Evolutionary conservation across 2,113 vertebrate species (phyloP).

Genomic region (Mormyrus lacerda): DNA sequence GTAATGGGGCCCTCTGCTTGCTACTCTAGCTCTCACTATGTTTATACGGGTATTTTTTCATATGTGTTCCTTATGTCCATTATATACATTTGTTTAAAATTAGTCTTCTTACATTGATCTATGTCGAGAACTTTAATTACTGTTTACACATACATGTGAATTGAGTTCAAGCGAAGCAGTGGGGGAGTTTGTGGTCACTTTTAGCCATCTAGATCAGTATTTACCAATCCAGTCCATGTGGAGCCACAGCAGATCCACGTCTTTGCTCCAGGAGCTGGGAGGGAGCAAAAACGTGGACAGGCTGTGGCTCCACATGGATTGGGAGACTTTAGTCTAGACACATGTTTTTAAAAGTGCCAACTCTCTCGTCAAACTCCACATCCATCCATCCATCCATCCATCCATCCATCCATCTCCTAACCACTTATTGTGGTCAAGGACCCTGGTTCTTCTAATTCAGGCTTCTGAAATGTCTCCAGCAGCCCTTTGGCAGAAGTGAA

Average conservation of each 20-base stretch:
- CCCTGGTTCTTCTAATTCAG: background rate
- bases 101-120: background rate
- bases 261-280: background rate
- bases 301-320: background rate
- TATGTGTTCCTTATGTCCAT: background rate
- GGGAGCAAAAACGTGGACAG: background rate
- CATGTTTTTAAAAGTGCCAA: background rate
- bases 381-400: conserved; percentile 17
- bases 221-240: background rate
- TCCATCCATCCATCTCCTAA: background rate
- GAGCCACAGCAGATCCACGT: background rate
- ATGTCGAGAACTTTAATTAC: background rate
- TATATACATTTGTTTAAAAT: background rate
- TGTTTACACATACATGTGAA: background rate
- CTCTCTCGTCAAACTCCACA: background rate
- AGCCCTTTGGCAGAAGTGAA: background rate
- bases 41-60: background rate
- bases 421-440: conserved; percentile 14
- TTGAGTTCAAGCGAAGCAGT: background rate
- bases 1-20: background rate
- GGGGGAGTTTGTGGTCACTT: background rate
- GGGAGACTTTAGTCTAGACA: background rate
- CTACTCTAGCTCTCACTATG: background rate
- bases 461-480: background rate
- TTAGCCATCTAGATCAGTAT: background rate